phyloP scores from a whole-genome alignment of 1,140 invertebrate genomes.

The Halyomorpha halys region DNA sequence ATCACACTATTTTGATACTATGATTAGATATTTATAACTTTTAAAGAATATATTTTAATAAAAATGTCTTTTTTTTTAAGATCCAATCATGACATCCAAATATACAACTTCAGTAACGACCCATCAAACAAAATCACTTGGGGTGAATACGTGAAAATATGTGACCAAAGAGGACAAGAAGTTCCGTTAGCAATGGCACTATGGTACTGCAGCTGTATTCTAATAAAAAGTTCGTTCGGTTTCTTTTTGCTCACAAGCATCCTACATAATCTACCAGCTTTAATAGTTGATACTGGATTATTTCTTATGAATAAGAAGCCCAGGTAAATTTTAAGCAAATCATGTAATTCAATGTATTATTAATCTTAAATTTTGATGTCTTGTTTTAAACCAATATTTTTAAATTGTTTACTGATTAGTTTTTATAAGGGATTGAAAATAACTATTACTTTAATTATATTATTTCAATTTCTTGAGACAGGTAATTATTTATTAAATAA shows the following conservation, averaged over 20 bases:
- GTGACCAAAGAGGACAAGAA: not conserved
- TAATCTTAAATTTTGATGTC: too few species aligned
- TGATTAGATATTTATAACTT: not conserved
- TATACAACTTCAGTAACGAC: constrained; percentile 59
- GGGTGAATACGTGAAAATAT: constrained; percentile 43
- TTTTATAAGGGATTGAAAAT: too few species aligned
- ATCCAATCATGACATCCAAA: not conserved
- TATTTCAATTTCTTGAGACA: too few species aligned
- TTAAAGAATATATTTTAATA: not conserved
- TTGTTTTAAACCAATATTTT: too few species aligned
- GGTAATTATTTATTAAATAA: too few species aligned
- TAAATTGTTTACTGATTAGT: too few species aligned
- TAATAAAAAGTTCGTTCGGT: not conserved
- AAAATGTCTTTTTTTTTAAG: not conserved
- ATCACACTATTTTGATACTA: too few species aligned
- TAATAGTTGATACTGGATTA: constrained; percentile 17
- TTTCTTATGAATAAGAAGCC: constrained; percentile 16
- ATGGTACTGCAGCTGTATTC: constrained; percentile 16
- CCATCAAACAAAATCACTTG: constrained; percentile 54
- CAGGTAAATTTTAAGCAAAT: constrained; percentile 11
- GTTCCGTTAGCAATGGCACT: not conserved
- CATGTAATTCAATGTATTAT: too few species aligned
- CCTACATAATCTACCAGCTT: constrained; percentile 15
- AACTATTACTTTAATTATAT: too few species aligned
- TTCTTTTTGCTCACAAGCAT: constrained; percentile 7